Percentiles rank a stretch among this genome's conserved stretches.
Conservation (phyloP, 2,888 invertebrate genomes). For the Cantharis flavilabris region DNA sequence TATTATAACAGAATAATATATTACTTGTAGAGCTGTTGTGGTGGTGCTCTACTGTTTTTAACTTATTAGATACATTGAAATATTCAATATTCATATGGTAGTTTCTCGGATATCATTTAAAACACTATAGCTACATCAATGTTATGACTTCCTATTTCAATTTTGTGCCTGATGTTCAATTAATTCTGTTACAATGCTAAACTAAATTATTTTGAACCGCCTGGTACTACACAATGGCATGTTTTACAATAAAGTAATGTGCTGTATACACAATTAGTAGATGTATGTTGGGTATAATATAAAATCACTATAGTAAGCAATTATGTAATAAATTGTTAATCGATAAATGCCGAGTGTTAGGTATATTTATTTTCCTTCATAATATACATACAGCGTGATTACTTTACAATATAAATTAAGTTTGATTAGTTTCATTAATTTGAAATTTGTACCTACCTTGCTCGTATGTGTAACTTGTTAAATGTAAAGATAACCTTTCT, state of each 20-base stretch:
- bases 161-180: neutral
- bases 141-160: neutral
- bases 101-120: neutral
- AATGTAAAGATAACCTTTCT: neutral
- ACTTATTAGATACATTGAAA: neutral
- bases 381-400: neutral
- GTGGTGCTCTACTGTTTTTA: neutral
- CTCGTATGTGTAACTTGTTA: neutral
- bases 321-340: slow-evolving; percentile 2
- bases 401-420: neutral
- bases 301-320: slow-evolving; percentile 1
- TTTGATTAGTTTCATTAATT: neutral
- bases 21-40: neutral
- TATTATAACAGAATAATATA: neutral
- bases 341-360: neutral
- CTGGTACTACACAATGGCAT: slow-evolving; percentile 1
- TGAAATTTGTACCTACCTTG: neutral
- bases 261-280: slow-evolving; percentile 1
- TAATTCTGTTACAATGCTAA: slow-evolving; percentile 1
- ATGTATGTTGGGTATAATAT: neutral
- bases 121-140: neutral
- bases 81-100: neutral
- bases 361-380: neutral
- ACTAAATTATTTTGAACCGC: slow-evolving; percentile 1
- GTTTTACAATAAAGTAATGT: slow-evolving; percentile 4